phyloP scores from a whole-genome alignment of 2,113 vertebrate species.

The Cochlearius cochlearius region DNA sequence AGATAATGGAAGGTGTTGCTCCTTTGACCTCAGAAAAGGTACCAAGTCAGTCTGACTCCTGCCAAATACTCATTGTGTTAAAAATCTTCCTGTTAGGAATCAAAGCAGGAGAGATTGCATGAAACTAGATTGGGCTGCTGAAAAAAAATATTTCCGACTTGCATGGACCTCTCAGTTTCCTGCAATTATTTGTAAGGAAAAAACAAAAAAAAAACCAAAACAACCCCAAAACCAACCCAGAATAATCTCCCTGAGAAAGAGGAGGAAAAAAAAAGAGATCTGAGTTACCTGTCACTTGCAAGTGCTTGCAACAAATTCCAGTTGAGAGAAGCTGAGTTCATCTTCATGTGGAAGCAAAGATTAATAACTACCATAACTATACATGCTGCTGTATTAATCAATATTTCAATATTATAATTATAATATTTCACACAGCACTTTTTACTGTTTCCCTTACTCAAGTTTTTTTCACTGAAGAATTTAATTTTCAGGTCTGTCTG shows the following conservation, averaged over 20 bases:
- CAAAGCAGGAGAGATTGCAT: not conserved
- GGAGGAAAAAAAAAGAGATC: rapidly evolving
- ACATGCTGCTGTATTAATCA: not conserved
- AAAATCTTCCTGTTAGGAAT: not conserved
- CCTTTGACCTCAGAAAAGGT: not conserved
- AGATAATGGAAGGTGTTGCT: not conserved
- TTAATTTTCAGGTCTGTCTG: not conserved
- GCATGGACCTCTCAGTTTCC: not conserved
- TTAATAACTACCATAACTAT: not conserved
- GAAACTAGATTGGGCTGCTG: not conserved
- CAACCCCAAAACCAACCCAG: not conserved
- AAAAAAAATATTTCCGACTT: not conserved
- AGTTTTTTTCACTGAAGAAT: not conserved
- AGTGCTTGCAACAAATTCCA: not conserved
- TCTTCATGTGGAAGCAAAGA: not conserved
- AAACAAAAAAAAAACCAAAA: not conserved
- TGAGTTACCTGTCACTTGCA: not conserved
- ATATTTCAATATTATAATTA: not conserved
- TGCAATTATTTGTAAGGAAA: not conserved
- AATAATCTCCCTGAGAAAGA: not conserved
- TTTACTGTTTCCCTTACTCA: not conserved
- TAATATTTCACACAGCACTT: not conserved
- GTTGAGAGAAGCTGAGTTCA: not conserved
- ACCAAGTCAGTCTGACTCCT: not conserved
- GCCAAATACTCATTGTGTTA: not conserved